Base-by-base conservation (phyloP, 1,140 invertebrate genomes). In the Apis florea region DNA sequence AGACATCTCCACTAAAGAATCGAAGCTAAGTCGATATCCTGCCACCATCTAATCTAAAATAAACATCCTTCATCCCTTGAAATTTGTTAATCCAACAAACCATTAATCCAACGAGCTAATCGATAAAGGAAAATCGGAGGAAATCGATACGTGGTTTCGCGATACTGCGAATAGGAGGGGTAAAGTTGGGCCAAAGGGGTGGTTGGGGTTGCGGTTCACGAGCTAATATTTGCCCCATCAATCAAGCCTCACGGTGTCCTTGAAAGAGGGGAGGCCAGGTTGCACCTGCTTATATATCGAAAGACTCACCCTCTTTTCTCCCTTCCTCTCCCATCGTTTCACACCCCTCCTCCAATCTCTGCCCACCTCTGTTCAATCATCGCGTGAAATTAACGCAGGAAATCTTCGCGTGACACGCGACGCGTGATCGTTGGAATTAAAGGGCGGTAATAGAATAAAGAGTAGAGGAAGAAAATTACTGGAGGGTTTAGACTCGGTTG, bases 151-250 rank as follows among this genome's bases (percentile, higher is more conserved):
- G n/a, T 59, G 13, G 53, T 59, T 51, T 68, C 53, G 40, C 9
- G 21, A 21, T n/a, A 26, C 24, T 10, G 31, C 49, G 76, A 24
- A 24, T 21, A 53, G 6, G 53, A 15, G 17, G 59, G 12, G 15
- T 40, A 68, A 67, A 63, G 72, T 59, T 68, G 79, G 63, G 24
- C 31, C 63, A 53, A 58, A 63, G 61, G 10, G 24, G 24, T 24
- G 26, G 24, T 26, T 8, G 26, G 53, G 53, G 61, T 74, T 49
- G 53, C 75, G n/a, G n/a, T 81, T 49, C 63, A 12, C 63, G 79
- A 59, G 79, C 71, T 81, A 81, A 81, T 81, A 81, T 81, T 81
- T 81, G 79, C 63, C 24, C 47, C 79, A 81, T 81, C 79, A 81
- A 81, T 81, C 79, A 81, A 81, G 54, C 63, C 13, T 10, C 26